Conservation (phyloP, 2,113 vertebrate species). For the Cygnus atratus region DNA sequence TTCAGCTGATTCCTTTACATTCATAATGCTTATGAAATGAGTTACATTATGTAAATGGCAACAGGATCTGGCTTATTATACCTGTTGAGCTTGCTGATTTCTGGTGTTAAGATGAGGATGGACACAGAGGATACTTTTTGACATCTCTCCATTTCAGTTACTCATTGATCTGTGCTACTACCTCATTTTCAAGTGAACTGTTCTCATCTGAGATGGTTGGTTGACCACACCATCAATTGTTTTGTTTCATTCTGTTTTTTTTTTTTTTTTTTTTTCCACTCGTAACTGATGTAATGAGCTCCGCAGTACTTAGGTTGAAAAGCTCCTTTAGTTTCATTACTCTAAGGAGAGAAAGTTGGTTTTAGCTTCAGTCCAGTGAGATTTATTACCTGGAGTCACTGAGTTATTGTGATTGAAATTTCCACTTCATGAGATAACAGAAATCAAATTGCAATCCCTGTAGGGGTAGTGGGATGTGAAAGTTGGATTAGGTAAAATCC, state of each 20-base stretch:
- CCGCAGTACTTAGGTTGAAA: not conserved
- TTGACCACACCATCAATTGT: not conserved
- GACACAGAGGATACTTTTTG: not conserved
- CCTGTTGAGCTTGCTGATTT: not conserved
- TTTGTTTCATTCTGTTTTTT: too few relatives aligned
- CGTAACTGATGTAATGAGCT: not conserved
- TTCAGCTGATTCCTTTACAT: not conserved
- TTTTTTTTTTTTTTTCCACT: not conserved
- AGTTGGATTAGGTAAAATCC: not conserved
- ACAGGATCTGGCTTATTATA: not conserved
- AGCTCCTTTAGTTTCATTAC: not conserved
- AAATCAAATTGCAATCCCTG: not conserved
- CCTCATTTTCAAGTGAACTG: not conserved
- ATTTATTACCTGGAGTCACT: not conserved
- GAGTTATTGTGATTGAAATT: slow-evolving; percentile 47
- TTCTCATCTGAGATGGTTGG: slow-evolving; percentile 19
- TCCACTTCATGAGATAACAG: not conserved
- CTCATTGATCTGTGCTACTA: not conserved
- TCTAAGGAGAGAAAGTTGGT: not conserved
- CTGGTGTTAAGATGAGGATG: not conserved
- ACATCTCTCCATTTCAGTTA: slow-evolving; percentile 10
- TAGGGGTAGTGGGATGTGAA: not conserved
- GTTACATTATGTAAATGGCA: not conserved
- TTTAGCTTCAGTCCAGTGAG: not conserved
- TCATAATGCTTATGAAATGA: not conserved